Base-by-base conservation (phyloP, 2,797 vertebrate genomes). In the Xenopus petersii region DNA sequence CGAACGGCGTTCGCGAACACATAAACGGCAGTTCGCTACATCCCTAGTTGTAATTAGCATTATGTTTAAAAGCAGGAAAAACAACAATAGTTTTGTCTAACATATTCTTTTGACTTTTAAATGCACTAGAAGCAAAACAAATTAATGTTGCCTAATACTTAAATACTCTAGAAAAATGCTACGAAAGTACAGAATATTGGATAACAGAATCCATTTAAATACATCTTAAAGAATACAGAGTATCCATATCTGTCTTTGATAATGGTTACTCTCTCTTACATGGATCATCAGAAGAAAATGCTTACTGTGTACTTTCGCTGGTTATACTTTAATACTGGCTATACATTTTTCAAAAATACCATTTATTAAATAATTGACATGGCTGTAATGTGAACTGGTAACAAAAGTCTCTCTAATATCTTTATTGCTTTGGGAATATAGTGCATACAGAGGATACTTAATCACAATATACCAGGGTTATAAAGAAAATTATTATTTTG, bases 11-110 rank as follows among this genome's bases (percentile, higher is more conserved):
- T n/a, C n/a, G n/a, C n/a, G n/a, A n/a, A n/a, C n/a, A n/a, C n/a
- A n/a, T n/a, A n/a, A n/a, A n/a, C n/a, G n/a, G n/a, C n/a, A n/a
- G n/a, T n/a, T n/a, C n/a, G n/a, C n/a, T n/a, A n/a, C n/a, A n/a
- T n/a, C n/a, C n/a, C n/a, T n/a, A n/a, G 51, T 24, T 70, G 42
- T 70, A 21, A 33, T 70, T 70, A 55, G 49, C 13, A 58, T 26
- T 64, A 56, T 56, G 36, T 33, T 58, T 24, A 58, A 30, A 15
- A 67, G 48, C 26, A 67, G 7, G 12, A 8, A 30, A 54, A 67
- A 51, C 21, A 54, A 26, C 24, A 60, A 15, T 60, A 26, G 1
- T 24, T 26, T 12, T 60, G 9, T 24, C 17, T 60, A 24, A 26
- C 9, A 24, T 26, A 60, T 26, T 24, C 21, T 5, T 60, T 60